phyloP scores from a whole-genome alignment of 2,113 vertebrate species.

The Lycaon pictus region DNA sequence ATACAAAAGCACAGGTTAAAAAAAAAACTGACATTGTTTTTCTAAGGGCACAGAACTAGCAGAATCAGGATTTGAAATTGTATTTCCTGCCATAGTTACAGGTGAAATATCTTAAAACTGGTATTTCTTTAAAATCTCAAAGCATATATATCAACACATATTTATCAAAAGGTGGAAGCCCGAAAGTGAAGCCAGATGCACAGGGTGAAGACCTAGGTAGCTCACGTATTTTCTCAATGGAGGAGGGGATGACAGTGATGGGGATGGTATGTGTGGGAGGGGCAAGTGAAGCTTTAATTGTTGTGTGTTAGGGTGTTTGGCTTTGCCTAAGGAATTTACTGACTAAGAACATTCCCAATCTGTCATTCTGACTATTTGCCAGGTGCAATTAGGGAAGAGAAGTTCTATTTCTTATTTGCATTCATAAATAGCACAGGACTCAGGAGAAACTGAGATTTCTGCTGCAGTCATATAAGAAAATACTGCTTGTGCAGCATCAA shows the following conservation, averaged over 20 bases:
- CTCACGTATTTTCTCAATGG: background rate
- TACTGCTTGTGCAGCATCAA: background rate
- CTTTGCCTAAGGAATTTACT: conserved; percentile 10
- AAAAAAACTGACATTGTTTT: background rate
- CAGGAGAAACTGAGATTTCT: conserved; percentile 15
- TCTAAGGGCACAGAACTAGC: background rate
- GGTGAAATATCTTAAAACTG: background rate
- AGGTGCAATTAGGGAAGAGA: background rate
- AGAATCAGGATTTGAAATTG: background rate
- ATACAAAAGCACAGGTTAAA: background rate
- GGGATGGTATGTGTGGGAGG: background rate
- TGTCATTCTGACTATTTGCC: conserved; percentile 36
- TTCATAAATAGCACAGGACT: conserved; percentile 39
- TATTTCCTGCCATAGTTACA: background rate
- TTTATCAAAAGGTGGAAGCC: background rate
- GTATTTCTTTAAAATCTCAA: background rate
- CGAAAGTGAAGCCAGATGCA: background rate
- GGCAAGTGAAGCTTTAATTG: background rate
- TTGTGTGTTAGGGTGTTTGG: background rate
- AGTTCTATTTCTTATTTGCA: conserved; percentile 17
- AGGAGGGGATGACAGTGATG: background rate
- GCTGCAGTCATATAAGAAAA: background rate
- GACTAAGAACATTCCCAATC: background rate
- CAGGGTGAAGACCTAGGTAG: background rate
- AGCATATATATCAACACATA: background rate